Percentiles rank a stretch among this genome's conserved stretches.
These are phyloP conservation scores for Hydrocynus forskahlii DNA, from an alignment of 2,797 vertebrate genomes.

Conservation along the genomic window DNA sequence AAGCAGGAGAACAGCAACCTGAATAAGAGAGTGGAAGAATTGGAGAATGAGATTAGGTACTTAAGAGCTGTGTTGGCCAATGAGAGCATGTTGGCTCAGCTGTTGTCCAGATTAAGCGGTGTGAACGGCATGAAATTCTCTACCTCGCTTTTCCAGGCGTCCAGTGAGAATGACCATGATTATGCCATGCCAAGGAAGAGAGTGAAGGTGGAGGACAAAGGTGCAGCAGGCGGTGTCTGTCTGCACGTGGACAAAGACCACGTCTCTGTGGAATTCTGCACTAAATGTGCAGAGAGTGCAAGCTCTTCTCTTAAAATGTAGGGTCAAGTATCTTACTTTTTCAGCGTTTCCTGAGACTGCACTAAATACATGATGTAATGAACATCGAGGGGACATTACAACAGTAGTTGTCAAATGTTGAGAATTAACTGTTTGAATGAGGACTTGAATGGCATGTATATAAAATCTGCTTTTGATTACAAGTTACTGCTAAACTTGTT, in stretches of 20 bases:
- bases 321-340: constrained; percentile 91
- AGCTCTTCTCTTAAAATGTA: constrained; percentile 92
- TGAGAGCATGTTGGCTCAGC: constrained; percentile 92
- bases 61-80: constrained; percentile 94
- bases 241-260: constrained; percentile 96
- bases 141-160: constrained; percentile 92
- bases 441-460: constrained; percentile 72
- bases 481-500: constrained; percentile 99
- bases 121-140: constrained; percentile 92
- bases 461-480: constrained; percentile 74
- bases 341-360: constrained; percentile 76
- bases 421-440: constrained; percentile 56
- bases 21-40: constrained; percentile 86
- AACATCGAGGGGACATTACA: constrained; percentile 68
- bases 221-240: constrained; percentile 87
- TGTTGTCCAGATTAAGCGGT: constrained; percentile 91
- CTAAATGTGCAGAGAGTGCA: constrained; percentile 91
- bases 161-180: constrained; percentile 87
- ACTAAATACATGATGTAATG: constrained; percentile 69
- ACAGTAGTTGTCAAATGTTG: constrained; percentile 64
- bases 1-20: constrained; percentile 87
- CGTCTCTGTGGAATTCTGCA: constrained; percentile 98
- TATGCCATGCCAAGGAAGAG: constrained; percentile 88
- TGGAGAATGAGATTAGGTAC: constrained; percentile 95
- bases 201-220: constrained; percentile 81